Evolutionary conservation across 2,888 invertebrate genomes (phyloP), one percentile per base, ranked within the genome.

Genomic region (Zelleria hepariella): DNA sequence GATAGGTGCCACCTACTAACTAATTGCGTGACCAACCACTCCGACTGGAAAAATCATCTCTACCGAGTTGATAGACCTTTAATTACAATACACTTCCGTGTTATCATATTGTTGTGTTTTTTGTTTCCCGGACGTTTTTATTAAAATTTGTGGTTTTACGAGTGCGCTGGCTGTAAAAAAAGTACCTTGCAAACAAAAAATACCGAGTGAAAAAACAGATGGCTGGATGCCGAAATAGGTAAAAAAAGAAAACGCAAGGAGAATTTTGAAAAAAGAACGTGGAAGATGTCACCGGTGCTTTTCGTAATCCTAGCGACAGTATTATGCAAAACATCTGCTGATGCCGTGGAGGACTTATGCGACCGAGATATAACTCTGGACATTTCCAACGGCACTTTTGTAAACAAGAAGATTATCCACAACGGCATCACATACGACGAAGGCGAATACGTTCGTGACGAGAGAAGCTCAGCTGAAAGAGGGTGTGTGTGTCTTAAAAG

Each of bases 401-500:
- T 66, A 2, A 21, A 65, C 0, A 67, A 72, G n/a, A 72, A 72
- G 2, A 42, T 23, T 5, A 8, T 63, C 47, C 68, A 67, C 42
- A 59, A 72, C 3, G 77, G 74, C 0, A 58, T 75, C 2, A 64
- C 49, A 18, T 81, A 77, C 49, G 57, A 63, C 1, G 64, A 63
- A 3, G 64, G 66, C 2, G 76, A 85, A 61, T 79, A 78, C 63
- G 73, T 66, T 53, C 58, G 66, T 1, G 73, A 77, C 20, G 65
- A 66, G 5, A 62, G 60, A 0, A 73, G 66, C 0, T 63, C 69
- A 1, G 54, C 57, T 2, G 62, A 72, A 51, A 65, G 72, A 61
- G 78, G 74, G 0, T 82, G 80, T 65, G 56, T 75, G 1, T 79
- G 78, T 58, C 62, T 61, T 8, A 77, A 78, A 47, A 65, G 72